phyloP scores from a whole-genome alignment of 2,888 invertebrate species.

The Drosophila eohydei region DNA sequence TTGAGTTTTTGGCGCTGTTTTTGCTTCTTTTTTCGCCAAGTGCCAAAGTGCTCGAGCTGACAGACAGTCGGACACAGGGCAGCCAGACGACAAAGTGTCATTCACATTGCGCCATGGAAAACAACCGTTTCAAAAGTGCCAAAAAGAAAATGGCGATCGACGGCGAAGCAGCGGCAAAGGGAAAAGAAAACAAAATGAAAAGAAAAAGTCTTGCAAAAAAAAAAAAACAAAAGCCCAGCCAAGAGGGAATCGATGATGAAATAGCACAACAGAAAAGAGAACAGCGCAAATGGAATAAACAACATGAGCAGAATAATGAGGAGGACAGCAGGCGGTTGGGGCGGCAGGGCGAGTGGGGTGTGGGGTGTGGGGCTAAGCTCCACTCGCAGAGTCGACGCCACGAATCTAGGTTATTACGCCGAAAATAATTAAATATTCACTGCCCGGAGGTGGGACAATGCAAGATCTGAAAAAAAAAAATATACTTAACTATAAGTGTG shows the following conservation, averaged over 20 bases:
- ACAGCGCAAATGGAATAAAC: slow-evolving; percentile 4
- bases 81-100: slow-evolving; percentile 48
- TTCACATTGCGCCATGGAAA: slow-evolving; percentile 47
- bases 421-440: slow-evolving; percentile 76
- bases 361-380: neutral
- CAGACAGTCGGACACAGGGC: neutral
- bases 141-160: slow-evolving; percentile 47
- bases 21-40: slow-evolving; percentile 7
- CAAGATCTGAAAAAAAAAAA: slow-evolving; percentile 16
- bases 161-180: slow-evolving; percentile 15
- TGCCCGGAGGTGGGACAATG: slow-evolving; percentile 4
- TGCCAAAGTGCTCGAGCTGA: slow-evolving; percentile 19
- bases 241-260: slow-evolving; percentile 27
- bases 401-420: slow-evolving; percentile 81
- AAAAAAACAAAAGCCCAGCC: slow-evolving; percentile 13
- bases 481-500: slow-evolving; percentile 24
- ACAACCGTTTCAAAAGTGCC: slow-evolving; percentile 36
- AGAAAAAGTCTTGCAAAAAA: slow-evolving; percentile 54
- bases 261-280: slow-evolving; percentile 10
- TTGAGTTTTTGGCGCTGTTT: slow-evolving; percentile 1
- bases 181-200: slow-evolving; percentile 13
- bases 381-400: slow-evolving; percentile 59
- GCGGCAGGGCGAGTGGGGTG: neutral
- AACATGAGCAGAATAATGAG: slow-evolving; percentile 18
- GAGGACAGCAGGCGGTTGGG: neutral